Conservation (phyloP, 2,888 invertebrate species). For the Trachelus tabidus region DNA sequence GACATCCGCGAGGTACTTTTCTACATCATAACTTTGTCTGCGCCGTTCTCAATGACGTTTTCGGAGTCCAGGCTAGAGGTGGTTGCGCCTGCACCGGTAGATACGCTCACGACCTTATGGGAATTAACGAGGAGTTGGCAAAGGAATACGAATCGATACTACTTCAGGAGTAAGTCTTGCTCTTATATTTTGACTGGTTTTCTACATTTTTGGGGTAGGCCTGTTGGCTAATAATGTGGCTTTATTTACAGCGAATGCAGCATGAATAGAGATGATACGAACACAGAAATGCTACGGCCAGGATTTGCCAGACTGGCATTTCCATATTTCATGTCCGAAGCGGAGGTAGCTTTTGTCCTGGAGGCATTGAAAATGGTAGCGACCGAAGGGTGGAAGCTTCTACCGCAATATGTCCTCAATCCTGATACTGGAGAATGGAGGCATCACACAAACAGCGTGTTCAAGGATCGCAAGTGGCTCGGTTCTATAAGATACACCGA, state of each 20-base stretch:
- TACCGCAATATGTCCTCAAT: conserved; percentile 89
- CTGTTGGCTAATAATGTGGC: not conserved
- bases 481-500: conserved; percentile 80
- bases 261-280: conserved; percentile 58
- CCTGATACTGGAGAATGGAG: conserved; percentile 91
- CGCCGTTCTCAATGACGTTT: conserved; percentile 89
- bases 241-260: conserved; percentile 36
- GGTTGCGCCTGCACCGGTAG: conserved; percentile 86
- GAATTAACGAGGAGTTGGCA: conserved; percentile 82
- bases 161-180: conserved; percentile 68
- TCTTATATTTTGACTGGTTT: not conserved
- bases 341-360: conserved; percentile 83
- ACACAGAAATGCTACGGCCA: conserved; percentile 80
- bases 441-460: conserved; percentile 82
- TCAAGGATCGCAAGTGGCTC: conserved; percentile 86
- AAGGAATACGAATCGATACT: conserved; percentile 80
- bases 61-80: conserved; percentile 88
- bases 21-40: conserved; percentile 90
- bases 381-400: conserved; percentile 87
- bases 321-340: conserved; percentile 85
- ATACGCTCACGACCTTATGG: conserved; percentile 86
- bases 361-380: conserved; percentile 90
- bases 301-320: conserved; percentile 88
- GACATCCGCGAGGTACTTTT: conserved; percentile 83
- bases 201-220: not conserved